Percentiles rank a stretch among this genome's conserved stretches.
Evolutionary conservation across 2,888 invertebrate genomes (phyloP).

Genomic region (Synergus umbraculus): DNA sequence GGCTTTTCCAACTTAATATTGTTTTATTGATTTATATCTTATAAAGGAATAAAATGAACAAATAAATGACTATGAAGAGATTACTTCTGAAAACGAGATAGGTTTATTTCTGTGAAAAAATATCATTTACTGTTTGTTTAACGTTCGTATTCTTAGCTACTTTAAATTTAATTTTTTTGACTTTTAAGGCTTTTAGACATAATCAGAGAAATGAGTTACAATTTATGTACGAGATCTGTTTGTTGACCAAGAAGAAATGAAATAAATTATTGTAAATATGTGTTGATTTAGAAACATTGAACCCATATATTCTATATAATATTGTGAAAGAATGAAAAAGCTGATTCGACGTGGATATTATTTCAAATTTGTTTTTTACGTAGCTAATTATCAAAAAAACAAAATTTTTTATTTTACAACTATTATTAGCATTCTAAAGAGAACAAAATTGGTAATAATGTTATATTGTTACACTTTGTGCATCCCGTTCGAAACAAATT

Average conservation of each 20-base stretch:
- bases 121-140: not conserved
- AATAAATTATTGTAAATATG: not conserved
- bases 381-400: not conserved
- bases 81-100: not conserved
- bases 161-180: not conserved
- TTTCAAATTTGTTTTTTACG: not conserved
- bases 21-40: not conserved
- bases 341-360: not conserved
- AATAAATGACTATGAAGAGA: not conserved
- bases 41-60: not conserved
- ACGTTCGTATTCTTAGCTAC: not conserved
- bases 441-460: not conserved
- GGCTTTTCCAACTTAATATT: not conserved
- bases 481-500: not conserved
- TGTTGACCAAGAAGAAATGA: not conserved
- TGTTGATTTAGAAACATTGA: not conserved
- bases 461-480: not conserved
- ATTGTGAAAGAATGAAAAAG: not conserved
- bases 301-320: not conserved
- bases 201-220: not conserved
- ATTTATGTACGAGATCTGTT: not conserved
- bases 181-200: not conserved
- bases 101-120: not conserved
- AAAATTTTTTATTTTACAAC: not conserved
- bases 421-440: not conserved